Conservation (phyloP, 2,797 vertebrate species). For the Pseudopleuronectes americanus region DNA sequence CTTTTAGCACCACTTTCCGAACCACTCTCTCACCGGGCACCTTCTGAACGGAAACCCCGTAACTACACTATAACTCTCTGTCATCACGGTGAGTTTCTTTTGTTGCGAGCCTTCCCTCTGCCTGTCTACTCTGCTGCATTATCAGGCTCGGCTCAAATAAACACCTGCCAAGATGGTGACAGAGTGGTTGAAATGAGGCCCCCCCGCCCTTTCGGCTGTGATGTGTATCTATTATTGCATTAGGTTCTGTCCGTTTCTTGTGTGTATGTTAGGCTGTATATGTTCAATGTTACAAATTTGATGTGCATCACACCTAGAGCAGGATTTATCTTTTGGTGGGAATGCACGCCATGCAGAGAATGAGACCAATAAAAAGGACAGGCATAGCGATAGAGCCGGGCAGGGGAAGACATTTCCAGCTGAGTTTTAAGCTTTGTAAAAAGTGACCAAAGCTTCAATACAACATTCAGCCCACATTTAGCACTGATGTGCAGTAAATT, state of each 20-base stretch:
- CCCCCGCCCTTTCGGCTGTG: background rate
- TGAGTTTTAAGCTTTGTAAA: conserved; percentile 45
- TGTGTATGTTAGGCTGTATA: background rate
- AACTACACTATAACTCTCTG: conserved; percentile 8
- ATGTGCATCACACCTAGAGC: conserved; percentile 6
- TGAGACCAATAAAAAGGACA: conserved; percentile 27
- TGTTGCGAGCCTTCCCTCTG: conserved; percentile 52
- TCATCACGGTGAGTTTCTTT: conserved; percentile 44
- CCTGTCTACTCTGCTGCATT: conserved; percentile 39
- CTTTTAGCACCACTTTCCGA: conserved; percentile 67
- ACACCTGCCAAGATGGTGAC: conserved; percentile 52
- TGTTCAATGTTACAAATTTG: conserved; percentile 1
- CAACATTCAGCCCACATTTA: conserved; percentile 28
- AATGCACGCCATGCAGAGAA: conserved; percentile 8
- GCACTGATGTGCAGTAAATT: conserved; percentile 17
- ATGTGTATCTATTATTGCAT: conserved; percentile 19
- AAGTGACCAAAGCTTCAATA: conserved; percentile 28
- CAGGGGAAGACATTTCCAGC: conserved; percentile 36
- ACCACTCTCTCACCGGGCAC: conserved; percentile 35
- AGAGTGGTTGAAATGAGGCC: conserved; percentile 24
- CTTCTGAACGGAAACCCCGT: conserved; percentile 40
- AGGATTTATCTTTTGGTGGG: conserved; percentile 5
- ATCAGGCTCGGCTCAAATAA: conserved; percentile 43
- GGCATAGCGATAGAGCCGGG: conserved; percentile 1
- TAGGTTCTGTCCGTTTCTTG: background rate